Percentiles rank a stretch among this genome's conserved stretches.
Conservation (phyloP, 2,113 vertebrate genomes). For the Columba janthina region DNA sequence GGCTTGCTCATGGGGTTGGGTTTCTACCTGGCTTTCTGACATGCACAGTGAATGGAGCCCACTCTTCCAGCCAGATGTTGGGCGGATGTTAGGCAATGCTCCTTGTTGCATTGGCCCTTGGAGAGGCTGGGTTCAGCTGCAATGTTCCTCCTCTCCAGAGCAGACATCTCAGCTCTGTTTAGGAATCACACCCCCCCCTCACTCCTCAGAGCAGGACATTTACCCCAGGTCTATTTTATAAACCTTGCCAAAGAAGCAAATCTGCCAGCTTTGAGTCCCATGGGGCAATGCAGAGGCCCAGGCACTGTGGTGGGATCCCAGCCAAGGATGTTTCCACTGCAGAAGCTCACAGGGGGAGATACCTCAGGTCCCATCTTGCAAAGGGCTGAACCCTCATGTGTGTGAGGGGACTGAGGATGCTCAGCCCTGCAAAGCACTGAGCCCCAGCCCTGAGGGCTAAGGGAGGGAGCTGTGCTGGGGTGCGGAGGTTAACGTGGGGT, state of each 20-base stretch:
- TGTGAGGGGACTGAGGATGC: neutral
- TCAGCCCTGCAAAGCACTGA: neutral
- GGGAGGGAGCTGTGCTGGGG: neutral
- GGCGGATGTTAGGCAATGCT: fast-evolving
- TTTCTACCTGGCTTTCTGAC: neutral
- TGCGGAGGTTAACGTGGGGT: neutral
- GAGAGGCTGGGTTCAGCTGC: neutral
- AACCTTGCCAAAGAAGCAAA: neutral
- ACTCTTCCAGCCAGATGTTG: neutral
- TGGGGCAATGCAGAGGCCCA: neutral
- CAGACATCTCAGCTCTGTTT: neutral
- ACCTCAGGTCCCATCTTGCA: neutral
- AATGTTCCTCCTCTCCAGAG: neutral
- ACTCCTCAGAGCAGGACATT: neutral
- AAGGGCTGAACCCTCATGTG: neutral
- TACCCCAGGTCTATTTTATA: neutral
- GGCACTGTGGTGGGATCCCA: neutral
- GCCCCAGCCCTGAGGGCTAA: fast-evolving
- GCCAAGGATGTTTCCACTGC: neutral
- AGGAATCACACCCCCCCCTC: neutral
- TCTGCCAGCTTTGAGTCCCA: neutral
- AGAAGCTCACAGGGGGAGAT: neutral
- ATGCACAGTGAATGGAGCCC: fast-evolving
- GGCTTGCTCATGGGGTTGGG: neutral
- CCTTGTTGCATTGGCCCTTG: neutral